A percentile compares a stretch with the other conserved stretches of the same genome.
phyloP scores from a whole-genome alignment of 2,888 invertebrate species.

The Crossocerus cetratus region DNA sequence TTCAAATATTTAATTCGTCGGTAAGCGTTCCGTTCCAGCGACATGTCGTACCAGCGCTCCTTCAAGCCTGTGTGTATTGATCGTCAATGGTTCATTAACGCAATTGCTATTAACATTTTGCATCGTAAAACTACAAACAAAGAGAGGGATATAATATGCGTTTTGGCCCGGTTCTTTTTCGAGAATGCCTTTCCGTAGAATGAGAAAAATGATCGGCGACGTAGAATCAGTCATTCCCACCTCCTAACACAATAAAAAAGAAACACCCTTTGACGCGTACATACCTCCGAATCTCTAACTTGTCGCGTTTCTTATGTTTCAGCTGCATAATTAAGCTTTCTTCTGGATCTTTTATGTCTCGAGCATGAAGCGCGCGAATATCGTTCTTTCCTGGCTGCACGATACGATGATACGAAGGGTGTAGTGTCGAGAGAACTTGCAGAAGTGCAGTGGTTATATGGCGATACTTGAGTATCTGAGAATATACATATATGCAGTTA shows the following conservation, averaged over 20 bases:
- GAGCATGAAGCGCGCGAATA: constrained; percentile 41
- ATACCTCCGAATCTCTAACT: constrained; percentile 2
- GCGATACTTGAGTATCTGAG: constrained; percentile 29
- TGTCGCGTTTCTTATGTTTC: constrained; percentile 40
- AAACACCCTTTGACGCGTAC: constrained; percentile 27
- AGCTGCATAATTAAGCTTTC: constrained; percentile 37
- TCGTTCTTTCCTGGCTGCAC: constrained; percentile 11
- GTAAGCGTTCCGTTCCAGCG: no score
- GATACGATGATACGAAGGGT: constrained; percentile 8
- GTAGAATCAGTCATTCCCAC: neutral
- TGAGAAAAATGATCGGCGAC: neutral
- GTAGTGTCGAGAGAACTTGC: constrained; percentile 22
- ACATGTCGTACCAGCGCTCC: no score
- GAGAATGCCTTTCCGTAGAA: neutral
- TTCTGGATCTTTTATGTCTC: constrained; percentile 32
- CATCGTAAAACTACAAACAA: constrained; percentile 30
- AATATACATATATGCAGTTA: constrained; percentile 31
- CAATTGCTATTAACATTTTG: neutral
- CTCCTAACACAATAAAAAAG: constrained; percentile 21
- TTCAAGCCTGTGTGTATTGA: no score
- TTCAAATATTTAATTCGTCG: no score
- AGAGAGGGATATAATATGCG: constrained; percentile 27
- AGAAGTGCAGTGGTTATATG: constrained; percentile 17
- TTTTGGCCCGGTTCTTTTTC: constrained; percentile 23
- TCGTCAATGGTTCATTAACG: neutral